These are phyloP conservation scores for Fulmarus glacialis DNA, from an alignment of 2,113 vertebrate genomes.

Conservation along the genomic window DNA sequence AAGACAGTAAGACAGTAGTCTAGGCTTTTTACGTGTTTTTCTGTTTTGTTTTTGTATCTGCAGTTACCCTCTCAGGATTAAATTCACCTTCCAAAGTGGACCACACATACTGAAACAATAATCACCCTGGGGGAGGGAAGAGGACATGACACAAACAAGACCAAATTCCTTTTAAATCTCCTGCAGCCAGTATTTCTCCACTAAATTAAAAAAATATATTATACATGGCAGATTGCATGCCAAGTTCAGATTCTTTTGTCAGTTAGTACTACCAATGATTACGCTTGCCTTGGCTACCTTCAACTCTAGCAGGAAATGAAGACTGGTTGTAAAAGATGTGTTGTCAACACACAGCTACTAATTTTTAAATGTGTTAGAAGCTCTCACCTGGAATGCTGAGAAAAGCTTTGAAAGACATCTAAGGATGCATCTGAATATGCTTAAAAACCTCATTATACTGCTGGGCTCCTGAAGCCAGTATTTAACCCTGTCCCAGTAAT, in stretches of 20 bases:
- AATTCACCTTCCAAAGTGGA: background rate
- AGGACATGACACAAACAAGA: background rate
- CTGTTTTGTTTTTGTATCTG: background rate
- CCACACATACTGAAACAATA: background rate
- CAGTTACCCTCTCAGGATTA: background rate
- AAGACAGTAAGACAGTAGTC: background rate
- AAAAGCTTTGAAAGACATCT: background rate
- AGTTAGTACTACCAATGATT: background rate
- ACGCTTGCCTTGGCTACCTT: background rate
- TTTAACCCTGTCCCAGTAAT: background rate
- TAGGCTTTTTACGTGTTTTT: background rate
- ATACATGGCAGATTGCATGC: background rate
- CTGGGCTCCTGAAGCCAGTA: background rate
- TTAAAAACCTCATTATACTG: background rate
- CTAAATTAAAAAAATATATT: background rate
- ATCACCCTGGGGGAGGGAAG: background rate
- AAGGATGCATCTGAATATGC: background rate
- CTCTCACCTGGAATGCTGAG: background rate
- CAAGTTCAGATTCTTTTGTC: background rate
- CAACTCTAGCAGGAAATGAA: background rate
- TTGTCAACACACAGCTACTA: background rate
- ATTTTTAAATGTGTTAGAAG: background rate
- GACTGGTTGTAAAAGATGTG: background rate
- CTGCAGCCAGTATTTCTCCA: background rate
- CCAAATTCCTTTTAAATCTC: background rate